phyloP scores from a whole-genome alignment of 2,888 invertebrate genomes.

The Rambutsinella grinnellia region DNA sequence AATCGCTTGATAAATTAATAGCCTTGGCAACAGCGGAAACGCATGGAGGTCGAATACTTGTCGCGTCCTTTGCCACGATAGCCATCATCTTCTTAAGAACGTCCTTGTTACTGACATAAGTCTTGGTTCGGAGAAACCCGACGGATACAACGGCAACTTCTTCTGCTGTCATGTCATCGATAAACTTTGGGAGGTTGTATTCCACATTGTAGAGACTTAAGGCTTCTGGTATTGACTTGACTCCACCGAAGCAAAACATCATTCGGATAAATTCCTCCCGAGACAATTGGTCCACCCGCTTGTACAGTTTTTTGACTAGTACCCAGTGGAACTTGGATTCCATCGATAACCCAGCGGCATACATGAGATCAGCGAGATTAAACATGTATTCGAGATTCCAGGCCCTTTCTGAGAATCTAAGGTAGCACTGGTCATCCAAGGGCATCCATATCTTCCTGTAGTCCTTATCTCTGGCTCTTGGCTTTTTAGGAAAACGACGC shows the following conservation, averaged over 20 bases:
- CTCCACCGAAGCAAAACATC: conserved; percentile 77
- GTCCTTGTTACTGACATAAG: conserved; percentile 73
- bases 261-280: conserved; percentile 77
- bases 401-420: conserved; percentile 65
- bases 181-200: conserved; percentile 71
- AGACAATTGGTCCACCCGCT: conserved; percentile 74
- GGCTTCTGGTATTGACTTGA: conserved; percentile 71
- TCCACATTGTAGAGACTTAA: conserved; percentile 79
- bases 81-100: conserved; percentile 73
- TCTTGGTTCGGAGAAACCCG: conserved; percentile 84
- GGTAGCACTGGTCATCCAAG: conserved; percentile 77
- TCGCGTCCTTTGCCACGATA: conserved; percentile 72
- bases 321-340: conserved; percentile 71
- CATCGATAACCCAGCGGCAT: conserved; percentile 67
- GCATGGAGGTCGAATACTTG: conserved; percentile 76
- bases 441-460: conserved; percentile 78
- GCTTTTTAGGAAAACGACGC: conserved; percentile 68
- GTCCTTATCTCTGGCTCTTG: conserved; percentile 73
- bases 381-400: conserved; percentile 71
- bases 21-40: conserved; percentile 73
- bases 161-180: conserved; percentile 74
- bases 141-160: conserved; percentile 81
- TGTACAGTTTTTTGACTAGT: conserved; percentile 73
- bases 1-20: background rate
- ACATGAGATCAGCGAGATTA: conserved; percentile 77